Base-by-base conservation (phyloP, 1,140 invertebrate species). In the Drosophila tristis region DNA sequence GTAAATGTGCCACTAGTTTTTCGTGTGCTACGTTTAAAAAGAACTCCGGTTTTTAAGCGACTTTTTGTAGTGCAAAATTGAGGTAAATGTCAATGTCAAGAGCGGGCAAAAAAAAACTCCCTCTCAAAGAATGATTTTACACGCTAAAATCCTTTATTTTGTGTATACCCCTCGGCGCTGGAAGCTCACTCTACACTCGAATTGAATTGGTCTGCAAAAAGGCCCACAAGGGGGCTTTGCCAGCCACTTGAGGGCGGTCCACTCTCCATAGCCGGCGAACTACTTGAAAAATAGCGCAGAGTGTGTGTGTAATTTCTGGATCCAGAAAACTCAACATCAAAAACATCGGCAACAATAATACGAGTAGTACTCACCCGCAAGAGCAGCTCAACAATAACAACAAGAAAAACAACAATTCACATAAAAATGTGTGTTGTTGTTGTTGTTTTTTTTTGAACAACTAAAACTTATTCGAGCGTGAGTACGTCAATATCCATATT, bases 401-500 rank as follows among this genome's bases (percentile, higher is more conserved):
- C 26, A 62, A 23, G 42, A 31, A 53, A 44, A 64, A 50, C 26
- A 76, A 15, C 56, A 57, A 54, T 51, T 51, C 11, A 50, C 56
- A 59, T 43, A 65, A 61, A 78, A 78, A 86, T 70, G 8, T 8
- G 7, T 39, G 35, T 35, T 39, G 35, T 62, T 43, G 62, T 77
- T 62, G 8, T 8, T 39, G 35, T 39, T 13, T 2, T 62, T 43
- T 65, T 77, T 62, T 76, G 50, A 81, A 78, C 49, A 78, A 72
- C 70, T 68, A 57, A 82, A 86, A 71, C 45, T 31, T 78, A 86
- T 72, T 78, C 55, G 63, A 64, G 53, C 55, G 70, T 81, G 57
- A 59, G 65, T 57, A 60, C 47, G 62, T 75, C 61, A 71, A 77
- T 77, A 58, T 76, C 60, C 78, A 82, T 67, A 78, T 78, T 81